Evolutionary conservation across 2,888 invertebrate species (phyloP), one percentile per base, ranked within the genome.

Genomic region (Ephialtes manifestator): DNA sequence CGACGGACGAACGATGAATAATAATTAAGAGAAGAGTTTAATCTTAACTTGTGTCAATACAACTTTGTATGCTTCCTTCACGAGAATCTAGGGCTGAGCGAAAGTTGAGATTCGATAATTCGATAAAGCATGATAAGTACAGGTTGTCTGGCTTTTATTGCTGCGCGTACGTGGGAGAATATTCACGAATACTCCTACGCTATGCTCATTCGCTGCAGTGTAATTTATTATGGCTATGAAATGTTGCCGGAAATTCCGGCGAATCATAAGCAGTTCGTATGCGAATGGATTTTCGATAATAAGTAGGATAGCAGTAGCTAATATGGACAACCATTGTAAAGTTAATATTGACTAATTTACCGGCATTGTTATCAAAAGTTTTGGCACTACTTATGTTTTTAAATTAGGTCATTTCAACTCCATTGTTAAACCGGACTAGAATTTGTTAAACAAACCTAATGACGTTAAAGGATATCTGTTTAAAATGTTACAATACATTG

Each of bases 231-330:
- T 35, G 43, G 15, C 39, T 70, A n/a, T 48, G 35, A 74, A 78
- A 68, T 70, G 63, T 78, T 81, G 74, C 67, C 63, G 81, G 77
- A 84, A 84, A 84, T 78, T 74, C 74, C 46, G 31, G n/a, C 63
- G 77, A 68, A 78, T 39, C 51, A 63, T 58, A 35, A 72, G 68
- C 67, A 48, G 24, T 74, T 81, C 39, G 39, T 43, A 51, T 18
- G 68, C 46, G 31, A 63, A 55, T 63, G 48, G 15, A 48, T 28
- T 31, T 15, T 63, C 15, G 13, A 75, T 15, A 60, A 31, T 46
- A 15, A 46, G n/a, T 55, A n/a, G 24, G n/a, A 18, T n/a, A 11
- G 10, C 11, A 10, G 35, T 31, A n/a, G 31, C 15, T n/a, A 31
- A 60, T 31, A 31, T 13, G 28, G 28, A 60, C 5, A n/a, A 15